These are phyloP conservation scores for Colletes gigas DNA, from an alignment of 1,140 invertebrate genomes.

Conservation along the genomic window DNA sequence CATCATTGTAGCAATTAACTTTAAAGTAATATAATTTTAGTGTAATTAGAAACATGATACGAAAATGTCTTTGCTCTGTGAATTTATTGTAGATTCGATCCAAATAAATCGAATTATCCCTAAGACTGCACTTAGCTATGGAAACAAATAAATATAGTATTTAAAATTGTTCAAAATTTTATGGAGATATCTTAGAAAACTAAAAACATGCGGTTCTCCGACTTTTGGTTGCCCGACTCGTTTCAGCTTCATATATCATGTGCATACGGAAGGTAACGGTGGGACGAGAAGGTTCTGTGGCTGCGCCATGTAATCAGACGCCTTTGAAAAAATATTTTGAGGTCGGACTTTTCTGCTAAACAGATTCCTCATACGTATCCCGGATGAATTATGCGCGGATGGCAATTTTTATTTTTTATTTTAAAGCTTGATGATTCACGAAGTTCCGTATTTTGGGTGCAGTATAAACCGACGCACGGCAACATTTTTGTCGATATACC, in stretches of 20 bases:
- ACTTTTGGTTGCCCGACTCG: slow-evolving; percentile 35
- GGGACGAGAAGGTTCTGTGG: slow-evolving; percentile 4
- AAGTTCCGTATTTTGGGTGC: slow-evolving; percentile 39
- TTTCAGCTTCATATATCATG: slow-evolving; percentile 58
- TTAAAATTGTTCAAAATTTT: background rate
- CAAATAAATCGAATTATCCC: background rate
- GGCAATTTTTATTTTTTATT: slow-evolving; percentile 19
- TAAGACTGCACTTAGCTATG: background rate
- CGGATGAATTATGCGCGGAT: slow-evolving; percentile 57
- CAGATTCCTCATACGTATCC: slow-evolving; percentile 55
- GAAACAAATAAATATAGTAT: no score
- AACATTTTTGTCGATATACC: slow-evolving; percentile 48
- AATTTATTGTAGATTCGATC: no score
- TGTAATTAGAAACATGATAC: no score
- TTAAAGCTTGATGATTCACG: slow-evolving; percentile 46
- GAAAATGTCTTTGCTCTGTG: no score
- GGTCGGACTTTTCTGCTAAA: slow-evolving; percentile 58
- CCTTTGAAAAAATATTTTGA: slow-evolving; percentile 66
- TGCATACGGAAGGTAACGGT: slow-evolving; percentile 3
- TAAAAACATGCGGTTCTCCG: slow-evolving; percentile 17
- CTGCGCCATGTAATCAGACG: slow-evolving; percentile 42
- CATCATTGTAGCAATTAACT: no score
- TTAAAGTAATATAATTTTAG: no score
- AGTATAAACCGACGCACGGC: slow-evolving; percentile 37
- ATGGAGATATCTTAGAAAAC: background rate